Percentiles rank a stretch among this genome's conserved stretches.
phyloP scores from a whole-genome alignment of 2,113 vertebrate species.

The Mormyrus lacerda region DNA sequence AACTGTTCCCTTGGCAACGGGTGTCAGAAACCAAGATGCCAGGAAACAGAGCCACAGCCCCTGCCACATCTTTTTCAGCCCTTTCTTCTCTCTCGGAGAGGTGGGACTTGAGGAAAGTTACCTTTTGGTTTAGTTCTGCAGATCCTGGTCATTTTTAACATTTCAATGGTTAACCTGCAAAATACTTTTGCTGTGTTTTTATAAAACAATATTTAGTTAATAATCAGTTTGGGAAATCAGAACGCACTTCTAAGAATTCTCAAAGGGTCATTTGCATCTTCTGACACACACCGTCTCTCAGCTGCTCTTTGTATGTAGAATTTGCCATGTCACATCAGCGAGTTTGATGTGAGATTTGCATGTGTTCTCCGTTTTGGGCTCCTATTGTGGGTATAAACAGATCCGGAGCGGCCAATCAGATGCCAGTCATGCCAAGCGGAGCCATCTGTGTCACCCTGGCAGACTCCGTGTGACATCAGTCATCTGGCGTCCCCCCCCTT shows the following conservation, averaged over 20 bases:
- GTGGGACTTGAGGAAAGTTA: background rate
- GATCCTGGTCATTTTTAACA: background rate
- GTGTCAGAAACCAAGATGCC: slow-evolving; percentile 48
- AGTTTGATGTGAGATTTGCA: background rate
- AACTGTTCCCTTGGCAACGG: slow-evolving; percentile 61
- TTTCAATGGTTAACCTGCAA: background rate
- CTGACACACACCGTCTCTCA: background rate
- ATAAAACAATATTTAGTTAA: background rate
- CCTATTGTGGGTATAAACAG: background rate
- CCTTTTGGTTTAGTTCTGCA: background rate
- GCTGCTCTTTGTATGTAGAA: background rate
- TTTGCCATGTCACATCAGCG: background rate
- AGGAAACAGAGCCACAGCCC: slow-evolving; percentile 40
- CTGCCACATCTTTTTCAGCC: slow-evolving; percentile 40
- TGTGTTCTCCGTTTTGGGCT: background rate
- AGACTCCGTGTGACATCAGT: background rate
- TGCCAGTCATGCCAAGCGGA: background rate
- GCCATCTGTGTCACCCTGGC: slow-evolving; percentile 3
- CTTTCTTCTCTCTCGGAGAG: slow-evolving; percentile 18
- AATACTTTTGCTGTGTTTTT: background rate
- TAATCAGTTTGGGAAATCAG: background rate
- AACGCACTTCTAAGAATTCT: background rate
- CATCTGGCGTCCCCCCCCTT: background rate
- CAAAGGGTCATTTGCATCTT: background rate
- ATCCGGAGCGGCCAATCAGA: background rate